phyloP scores from a whole-genome alignment of 2,113 vertebrate species.

The Pterophyllum scalare region DNA sequence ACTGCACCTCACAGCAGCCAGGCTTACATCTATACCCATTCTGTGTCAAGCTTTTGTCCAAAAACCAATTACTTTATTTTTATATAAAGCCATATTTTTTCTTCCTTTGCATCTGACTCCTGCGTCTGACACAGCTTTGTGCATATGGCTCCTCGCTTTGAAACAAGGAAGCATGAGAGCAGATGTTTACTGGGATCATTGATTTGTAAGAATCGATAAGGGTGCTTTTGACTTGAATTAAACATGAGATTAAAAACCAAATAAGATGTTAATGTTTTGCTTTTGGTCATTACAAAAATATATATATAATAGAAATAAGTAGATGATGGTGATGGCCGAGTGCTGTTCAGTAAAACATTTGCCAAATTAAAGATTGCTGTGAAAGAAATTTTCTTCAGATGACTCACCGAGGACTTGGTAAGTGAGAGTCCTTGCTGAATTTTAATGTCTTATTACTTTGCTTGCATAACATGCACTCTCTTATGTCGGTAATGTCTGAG shows the following conservation, averaged over 20 bases:
- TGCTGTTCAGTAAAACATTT: background rate
- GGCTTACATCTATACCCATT: background rate
- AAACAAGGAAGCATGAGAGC: background rate
- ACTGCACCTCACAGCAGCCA: background rate
- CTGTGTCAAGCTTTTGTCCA: background rate
- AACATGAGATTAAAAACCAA: background rate
- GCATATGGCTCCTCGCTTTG: background rate
- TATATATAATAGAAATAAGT: background rate
- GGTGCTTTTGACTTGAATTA: conserved; percentile 1
- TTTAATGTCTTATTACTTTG: conserved; percentile 35
- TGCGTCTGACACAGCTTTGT: background rate
- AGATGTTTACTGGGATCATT: conserved; percentile 23
- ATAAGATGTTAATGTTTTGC: background rate
- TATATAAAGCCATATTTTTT: background rate
- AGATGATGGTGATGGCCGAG: background rate
- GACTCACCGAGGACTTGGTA: conserved; percentile 29
- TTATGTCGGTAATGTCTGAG: background rate
- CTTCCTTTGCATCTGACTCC: background rate
- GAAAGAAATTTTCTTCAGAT: conserved; percentile 18
- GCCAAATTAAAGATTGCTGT: conserved; percentile 25
- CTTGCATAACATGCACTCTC: conserved; percentile 37
- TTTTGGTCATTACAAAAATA: background rate
- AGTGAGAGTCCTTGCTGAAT: conserved; percentile 39
- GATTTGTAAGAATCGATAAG: conserved; percentile 39
- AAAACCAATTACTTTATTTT: background rate